Percentiles rank a stretch among this genome's conserved stretches.
phyloP scores from a whole-genome alignment of 2,113 vertebrate genomes.

The Tapirus terrestris region DNA sequence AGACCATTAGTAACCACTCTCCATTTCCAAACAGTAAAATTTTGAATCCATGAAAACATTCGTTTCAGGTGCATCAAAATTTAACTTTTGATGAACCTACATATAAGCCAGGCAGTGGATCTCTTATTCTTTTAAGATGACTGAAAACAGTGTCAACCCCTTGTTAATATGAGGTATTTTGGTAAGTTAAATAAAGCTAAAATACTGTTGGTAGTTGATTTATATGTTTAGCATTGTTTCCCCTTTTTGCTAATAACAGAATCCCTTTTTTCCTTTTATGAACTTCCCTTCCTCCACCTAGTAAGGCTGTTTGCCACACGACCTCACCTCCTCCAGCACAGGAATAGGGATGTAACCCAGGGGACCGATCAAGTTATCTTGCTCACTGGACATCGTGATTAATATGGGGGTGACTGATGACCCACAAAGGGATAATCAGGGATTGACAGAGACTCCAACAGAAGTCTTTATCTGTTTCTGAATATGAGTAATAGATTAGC shows the following conservation, averaged over 20 bases:
- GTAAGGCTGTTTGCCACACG: background rate
- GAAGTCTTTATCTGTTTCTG: background rate
- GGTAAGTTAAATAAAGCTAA: background rate
- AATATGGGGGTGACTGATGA: background rate
- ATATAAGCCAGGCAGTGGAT: background rate
- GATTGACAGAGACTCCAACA: background rate
- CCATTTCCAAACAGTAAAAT: too few relatives aligned
- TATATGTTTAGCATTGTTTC: background rate
- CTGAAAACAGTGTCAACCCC: background rate
- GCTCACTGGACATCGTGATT: background rate
- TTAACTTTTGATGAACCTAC: background rate
- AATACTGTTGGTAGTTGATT: background rate
- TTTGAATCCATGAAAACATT: too few relatives aligned
- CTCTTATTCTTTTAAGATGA: background rate
- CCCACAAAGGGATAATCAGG: background rate
- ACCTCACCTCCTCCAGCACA: background rate
- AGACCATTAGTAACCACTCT: too few relatives aligned
- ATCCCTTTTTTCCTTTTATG: background rate
- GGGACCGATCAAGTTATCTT: background rate
- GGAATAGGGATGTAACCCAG: background rate
- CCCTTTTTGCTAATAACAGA: background rate
- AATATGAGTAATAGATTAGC: background rate
- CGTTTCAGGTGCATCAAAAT: too few relatives aligned
- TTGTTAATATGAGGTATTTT: background rate
- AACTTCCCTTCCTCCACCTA: background rate